Base-by-base conservation (phyloP, 1,140 invertebrate species). In the Andricus grossulariae region DNA sequence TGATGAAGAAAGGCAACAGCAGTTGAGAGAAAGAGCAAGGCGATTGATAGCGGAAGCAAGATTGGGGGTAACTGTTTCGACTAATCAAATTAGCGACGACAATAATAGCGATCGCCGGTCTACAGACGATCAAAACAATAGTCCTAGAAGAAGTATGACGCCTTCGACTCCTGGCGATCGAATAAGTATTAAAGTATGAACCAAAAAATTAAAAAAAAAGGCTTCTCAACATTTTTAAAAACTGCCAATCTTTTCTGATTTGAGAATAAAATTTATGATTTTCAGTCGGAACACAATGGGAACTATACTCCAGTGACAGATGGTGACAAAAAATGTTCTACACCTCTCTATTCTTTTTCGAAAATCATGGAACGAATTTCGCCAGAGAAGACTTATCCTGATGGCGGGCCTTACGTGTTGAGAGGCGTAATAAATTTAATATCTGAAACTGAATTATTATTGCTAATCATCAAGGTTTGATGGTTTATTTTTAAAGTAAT, bases 21-120 rank as follows among this genome's bases (percentile, higher is more conserved):
- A 95, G 80, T 89, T 99, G 70, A 92, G 96, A 32, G 97, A 98
- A 91, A 93, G 97, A 86, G 98, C 98, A 60, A 93, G 97, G 80
- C 94, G 95, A 85, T 91, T 99, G 54, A 98, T 99, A 77, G 97
- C 96, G 1, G 97, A 98, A 87, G 97, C 97, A 0, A 93, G 96
- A 85, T 93, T 94, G 92, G 93, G 94, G 54, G 90, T 92, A 15
- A 90, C 90, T 82, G 81, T 94, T 83, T 88, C 87, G 71, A 86
- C 88, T 19, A 89, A 86, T 87, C 89, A 90, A 84, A 84, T 87
- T 12, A 84, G 70, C 54, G 90, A 91, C 57, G 90, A 91, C 66
- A 90, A 91, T 80, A 89, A 81, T 57, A 88, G 88, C 77, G 87
- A 91, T 50, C 85, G 82, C 80, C 82, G 88, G 75, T 91, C 89